Conservation (phyloP, 2,113 vertebrate species). For the Barnardius zonarius region DNA sequence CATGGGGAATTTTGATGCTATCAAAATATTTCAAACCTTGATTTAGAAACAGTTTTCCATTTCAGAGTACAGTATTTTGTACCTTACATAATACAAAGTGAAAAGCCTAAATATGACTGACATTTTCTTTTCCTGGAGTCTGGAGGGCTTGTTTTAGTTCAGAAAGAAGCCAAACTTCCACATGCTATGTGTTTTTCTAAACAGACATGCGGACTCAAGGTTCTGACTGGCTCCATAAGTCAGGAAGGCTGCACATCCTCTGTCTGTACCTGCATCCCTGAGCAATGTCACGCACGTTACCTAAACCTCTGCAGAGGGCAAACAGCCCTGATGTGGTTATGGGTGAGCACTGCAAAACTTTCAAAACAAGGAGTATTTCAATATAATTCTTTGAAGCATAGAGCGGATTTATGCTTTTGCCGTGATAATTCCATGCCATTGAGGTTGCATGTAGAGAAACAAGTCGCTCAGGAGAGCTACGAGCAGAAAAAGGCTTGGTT, state of each 20-base stretch:
- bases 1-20: rapidly evolving
- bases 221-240: not conserved
- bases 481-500: not conserved
- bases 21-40: not conserved
- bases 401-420: not conserved
- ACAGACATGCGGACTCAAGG: rapidly evolving
- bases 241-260: not conserved
- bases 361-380: rapidly evolving
- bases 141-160: not conserved
- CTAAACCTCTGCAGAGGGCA: not conserved
- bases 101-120: not conserved
- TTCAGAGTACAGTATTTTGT: not conserved
- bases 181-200: not conserved
- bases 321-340: rapidly evolving
- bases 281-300: rapidly evolving
- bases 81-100: not conserved
- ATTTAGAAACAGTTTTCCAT: not conserved
- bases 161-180: not conserved
- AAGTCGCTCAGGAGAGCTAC: not conserved
- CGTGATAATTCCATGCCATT: not conserved
- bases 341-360: not conserved
- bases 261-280: not conserved
- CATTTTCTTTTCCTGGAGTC: not conserved
- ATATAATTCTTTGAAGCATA: rapidly evolving
- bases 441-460: not conserved